Evolutionary conservation across 2,888 invertebrate genomes (phyloP).

Genomic region (Lottia gigantea): DNA sequence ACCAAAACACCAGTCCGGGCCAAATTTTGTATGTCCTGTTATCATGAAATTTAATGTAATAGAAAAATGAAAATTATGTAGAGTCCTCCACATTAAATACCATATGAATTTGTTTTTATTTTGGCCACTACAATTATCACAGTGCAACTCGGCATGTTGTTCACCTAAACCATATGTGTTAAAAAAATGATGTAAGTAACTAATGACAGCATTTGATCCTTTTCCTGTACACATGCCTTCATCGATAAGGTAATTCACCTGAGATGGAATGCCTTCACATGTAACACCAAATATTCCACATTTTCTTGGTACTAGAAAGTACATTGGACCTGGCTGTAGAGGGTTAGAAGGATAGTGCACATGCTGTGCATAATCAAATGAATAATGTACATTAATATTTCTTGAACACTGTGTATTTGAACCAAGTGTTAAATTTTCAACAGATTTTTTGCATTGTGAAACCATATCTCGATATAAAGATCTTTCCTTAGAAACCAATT

Average conservation of each 20-base stretch:
- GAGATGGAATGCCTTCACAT: conserved; percentile 27
- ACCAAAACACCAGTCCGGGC: conserved; percentile 34
- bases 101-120: conserved; percentile 23
- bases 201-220: conserved; percentile 25
- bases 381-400: conserved; percentile 26
- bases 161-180: conserved; percentile 24
- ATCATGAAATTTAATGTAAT: no score
- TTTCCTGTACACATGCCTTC: conserved; percentile 27
- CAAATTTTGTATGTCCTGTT: conserved; percentile 32
- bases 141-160: conserved; percentile 7
- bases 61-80: conserved; percentile 26
- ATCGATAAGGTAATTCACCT: no score
- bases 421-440: no score
- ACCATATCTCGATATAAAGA: no score
- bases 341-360: no score
- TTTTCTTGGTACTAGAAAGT: conserved; percentile 40
- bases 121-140: no score
- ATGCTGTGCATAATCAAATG: no score
- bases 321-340: no score
- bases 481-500: no score
- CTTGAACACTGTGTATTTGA: no score
- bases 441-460: no score
- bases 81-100: no score
- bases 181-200: conserved; percentile 26
- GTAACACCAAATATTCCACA: conserved; percentile 40